Percentiles rank a stretch among this genome's conserved stretches.
Conservation (phyloP, 2,888 invertebrate genomes). For the Euspilapteryx auroguttella region DNA sequence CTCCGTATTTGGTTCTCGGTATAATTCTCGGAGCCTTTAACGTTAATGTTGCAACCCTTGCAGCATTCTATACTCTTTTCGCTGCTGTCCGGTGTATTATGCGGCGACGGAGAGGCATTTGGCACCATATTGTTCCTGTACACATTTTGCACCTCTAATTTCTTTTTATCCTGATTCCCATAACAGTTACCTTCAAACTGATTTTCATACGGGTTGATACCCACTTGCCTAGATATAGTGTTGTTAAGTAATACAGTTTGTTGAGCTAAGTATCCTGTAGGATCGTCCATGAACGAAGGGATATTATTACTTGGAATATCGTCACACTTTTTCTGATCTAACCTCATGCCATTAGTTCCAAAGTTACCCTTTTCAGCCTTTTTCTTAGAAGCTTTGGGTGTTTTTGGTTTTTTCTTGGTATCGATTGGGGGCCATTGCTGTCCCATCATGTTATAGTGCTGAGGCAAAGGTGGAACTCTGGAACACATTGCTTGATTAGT, state of each 20-base stretch:
- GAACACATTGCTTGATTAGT: slow-evolving; percentile 63
- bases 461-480: slow-evolving; percentile 73
- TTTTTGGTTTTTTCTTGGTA: slow-evolving; percentile 55
- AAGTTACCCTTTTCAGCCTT: slow-evolving; percentile 31
- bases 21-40: slow-evolving; percentile 16
- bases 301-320: slow-evolving; percentile 54
- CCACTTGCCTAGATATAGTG: slow-evolving; percentile 74
- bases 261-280: slow-evolving; percentile 87
- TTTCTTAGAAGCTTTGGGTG: slow-evolving; percentile 53
- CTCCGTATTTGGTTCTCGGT: slow-evolving; percentile 33
- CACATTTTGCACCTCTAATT: slow-evolving; percentile 22
- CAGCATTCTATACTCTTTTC: slow-evolving; percentile 50
- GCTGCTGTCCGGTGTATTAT: slow-evolving; percentile 49
- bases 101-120: slow-evolving; percentile 40
- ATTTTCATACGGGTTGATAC: slow-evolving; percentile 23
- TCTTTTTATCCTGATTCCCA: slow-evolving; percentile 24
- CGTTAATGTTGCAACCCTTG: slow-evolving; percentile 50
- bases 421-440: slow-evolving; percentile 47
- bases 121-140: slow-evolving; percentile 32
- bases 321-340: slow-evolving; percentile 42
- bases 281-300: slow-evolving; percentile 90
- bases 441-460: slow-evolving; percentile 56
- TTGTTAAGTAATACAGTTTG: slow-evolving; percentile 86
- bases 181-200: slow-evolving; percentile 22
- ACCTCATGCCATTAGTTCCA: slow-evolving; percentile 31